Base-by-base conservation (phyloP, 1,140 invertebrate genomes). In the Drosophila dunni region DNA sequence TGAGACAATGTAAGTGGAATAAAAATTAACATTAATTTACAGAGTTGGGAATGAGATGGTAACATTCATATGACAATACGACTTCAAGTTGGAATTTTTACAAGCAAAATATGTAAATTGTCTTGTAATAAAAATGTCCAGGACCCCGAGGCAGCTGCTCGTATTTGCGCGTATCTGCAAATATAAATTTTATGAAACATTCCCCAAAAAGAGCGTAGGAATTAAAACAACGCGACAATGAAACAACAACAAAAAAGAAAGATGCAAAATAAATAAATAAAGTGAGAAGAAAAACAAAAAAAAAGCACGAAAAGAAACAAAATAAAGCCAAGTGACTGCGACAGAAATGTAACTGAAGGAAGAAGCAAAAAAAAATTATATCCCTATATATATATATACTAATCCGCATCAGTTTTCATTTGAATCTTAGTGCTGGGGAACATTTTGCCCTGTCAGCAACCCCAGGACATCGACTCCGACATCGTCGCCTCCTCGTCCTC, bases 381-480 rank as follows among this genome's bases (percentile, higher is more conserved):
- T 91, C 89, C 85, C 89, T n/a, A n/a, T n/a, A n/a, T n/a, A n/a
- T 91, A 91, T 91, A 91, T 91, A 91, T 89, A 91, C 89, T 91
- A 91, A 91, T 91, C 89, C 89, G 89, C 89, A 91, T 86, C 89
- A 91, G 89, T 91, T 91, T 91, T 91, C 84, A 91, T 91, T 91
- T 91, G 81, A 84, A 77, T 81, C 75, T 78, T 80, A 69, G 60
- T 51, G 64, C 45, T 45, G 69, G 54, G 68, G 17, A 20, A 45
- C 58, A 57, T 44, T 51, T 48, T 46, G 64, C 48, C 48, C 44
- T 63, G 66, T 62, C 72, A 72, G 61, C 78, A 82, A 73, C 80
- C 66, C 78, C 67, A 74, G 78, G 78, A 82, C 71, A 80, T 82
- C 66, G 60, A 64, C 67, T 71, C 60, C 36, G 34, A 53, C 50